Percentiles rank a stretch among this genome's conserved stretches.
Evolutionary conservation across 2,797 vertebrate species (phyloP).

Genomic region (Acestrorhynchus altus): DNA sequence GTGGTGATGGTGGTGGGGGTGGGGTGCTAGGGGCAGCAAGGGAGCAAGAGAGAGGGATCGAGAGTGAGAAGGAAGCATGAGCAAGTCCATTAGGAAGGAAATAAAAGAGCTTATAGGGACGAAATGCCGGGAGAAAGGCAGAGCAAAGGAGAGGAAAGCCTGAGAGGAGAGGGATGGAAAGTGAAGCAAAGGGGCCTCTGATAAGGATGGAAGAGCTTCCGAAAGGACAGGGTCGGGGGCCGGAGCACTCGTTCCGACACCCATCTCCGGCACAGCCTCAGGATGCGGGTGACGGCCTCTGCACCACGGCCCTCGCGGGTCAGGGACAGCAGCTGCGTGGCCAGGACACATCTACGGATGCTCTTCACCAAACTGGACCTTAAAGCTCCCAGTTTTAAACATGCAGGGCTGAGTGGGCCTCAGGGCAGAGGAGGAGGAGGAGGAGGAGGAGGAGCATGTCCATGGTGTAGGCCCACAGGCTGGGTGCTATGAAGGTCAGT

Average conservation of each 20-base stretch:
- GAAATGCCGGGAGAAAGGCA: not conserved
- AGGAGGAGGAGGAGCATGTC: not conserved
- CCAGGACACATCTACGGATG: not conserved
- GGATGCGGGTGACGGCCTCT: not conserved
- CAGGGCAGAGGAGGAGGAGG: not conserved
- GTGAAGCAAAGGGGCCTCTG: constrained; percentile 3
- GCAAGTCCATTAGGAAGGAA: not conserved
- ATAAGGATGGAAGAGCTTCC: constrained; percentile 39
- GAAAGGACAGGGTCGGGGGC: constrained; percentile 14
- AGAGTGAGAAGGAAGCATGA: not conserved
- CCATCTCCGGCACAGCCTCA: constrained; percentile 12
- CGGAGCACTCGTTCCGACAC: constrained; percentile 27
- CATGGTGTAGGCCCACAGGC: not conserved
- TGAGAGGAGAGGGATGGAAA: constrained; percentile 4
- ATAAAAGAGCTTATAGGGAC: not conserved
- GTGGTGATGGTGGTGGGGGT: not conserved
- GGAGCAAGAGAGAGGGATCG: not conserved
- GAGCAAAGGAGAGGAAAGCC: constrained; percentile 13
- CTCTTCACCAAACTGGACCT: not conserved
- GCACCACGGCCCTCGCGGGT: not conserved
- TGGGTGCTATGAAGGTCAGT: constrained; percentile 12
- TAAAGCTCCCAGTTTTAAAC: not conserved
- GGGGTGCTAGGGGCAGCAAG: no score
- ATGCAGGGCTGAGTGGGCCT: not conserved
- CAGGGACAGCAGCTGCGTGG: not conserved